Base-by-base conservation (phyloP, 2,888 invertebrate species). In the Eupithecia centaureata region DNA sequence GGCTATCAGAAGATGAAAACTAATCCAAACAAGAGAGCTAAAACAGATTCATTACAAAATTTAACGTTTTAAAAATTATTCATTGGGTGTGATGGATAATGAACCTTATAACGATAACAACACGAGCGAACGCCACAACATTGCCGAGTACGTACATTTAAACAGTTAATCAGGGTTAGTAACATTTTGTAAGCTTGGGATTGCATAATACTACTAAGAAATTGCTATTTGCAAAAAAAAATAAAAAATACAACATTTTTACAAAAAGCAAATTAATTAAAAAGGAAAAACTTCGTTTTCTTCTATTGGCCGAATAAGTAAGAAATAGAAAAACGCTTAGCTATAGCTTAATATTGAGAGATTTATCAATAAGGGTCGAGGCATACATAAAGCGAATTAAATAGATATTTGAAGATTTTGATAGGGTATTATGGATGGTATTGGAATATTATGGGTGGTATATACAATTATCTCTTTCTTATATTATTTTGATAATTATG, bases 101-200 rank as follows among this genome's bases (percentile, higher is more conserved):
- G 81, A 81, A 77, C 77, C 77, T 79, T 75, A 56, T 73, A 60
- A 72, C 71, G 68, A 77, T 73, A 85, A 83, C 79, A 80, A 90
- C 90, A 91, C 89, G 85, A 88, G 87, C 92, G 90, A 88, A 93
- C 92, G 91, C 88, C 92, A 93, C 92, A 91, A 91, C 88, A 92
- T 83, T 87, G 87, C 85, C 82, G 77, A 82, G 71, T 79, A 75
- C 73, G 58, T 56, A 59, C 22, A 70, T 42, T 70, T 61, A 57
- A 52, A 42, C 38, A 63, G 42, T 56, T 18, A 56, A 12, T 33
- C 27, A 65, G 57, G 38, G 38, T 69, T 69, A 69, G 65, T 65
- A 60, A 47, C 38, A 28, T 47, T 47, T 47, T 47, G 38, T 61
- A 52, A 18, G n/a, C 47, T 27, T 69, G 63, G 47, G 18, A 18